Base-by-base conservation (phyloP, 2,888 invertebrate species). In the Drosophila monieri region DNA sequence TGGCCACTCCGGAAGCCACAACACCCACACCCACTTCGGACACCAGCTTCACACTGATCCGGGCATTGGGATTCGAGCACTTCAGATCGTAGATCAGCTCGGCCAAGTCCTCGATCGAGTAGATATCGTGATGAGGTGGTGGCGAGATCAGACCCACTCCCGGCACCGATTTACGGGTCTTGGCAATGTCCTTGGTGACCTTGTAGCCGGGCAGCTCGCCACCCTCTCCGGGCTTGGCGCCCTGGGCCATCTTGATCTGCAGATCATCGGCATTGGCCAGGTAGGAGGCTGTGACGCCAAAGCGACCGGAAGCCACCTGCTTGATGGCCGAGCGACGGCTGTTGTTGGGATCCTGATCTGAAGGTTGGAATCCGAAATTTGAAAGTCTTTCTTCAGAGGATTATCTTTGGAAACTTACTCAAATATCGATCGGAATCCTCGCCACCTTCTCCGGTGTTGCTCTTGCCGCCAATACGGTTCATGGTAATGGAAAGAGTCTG, bases 231-330 rank as follows among this genome's bases (percentile, higher is more conserved):
- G 99, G 99, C 91, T 99, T 99, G 58, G 99, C 99, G 1, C 99
- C 99, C 92, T 99, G 98, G 6, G 99, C 99, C 99, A 99, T 99
- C 93, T 99, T 99, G 90, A 99, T 99, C 92, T 99, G 99, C 77
- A 99, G 91, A 91, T 99, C 99, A 92, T 99, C 99, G 0, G 99
- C 97, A 92, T 99, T 97, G 8, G 99, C 98, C 76, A 99, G 92
- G 91, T 99, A 99, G 0, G 98, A 96, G 12, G 98, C 98, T 0
- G 99, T 99, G 3, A 99, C 99, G 8, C 99, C 99, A 92, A 99
- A 99, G 51, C 99, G 94, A 6, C 99, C 99, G 6, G 98, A 98
- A 6, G 99, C 99, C 14, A 99, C 98, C 93, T 99, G 99, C 91
- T 99, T 99, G 89, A 99, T 99, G 8, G 99, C 96, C 0, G 99